Conservation (phyloP, 2,888 invertebrate species). For the Cerceris rybyensis region DNA sequence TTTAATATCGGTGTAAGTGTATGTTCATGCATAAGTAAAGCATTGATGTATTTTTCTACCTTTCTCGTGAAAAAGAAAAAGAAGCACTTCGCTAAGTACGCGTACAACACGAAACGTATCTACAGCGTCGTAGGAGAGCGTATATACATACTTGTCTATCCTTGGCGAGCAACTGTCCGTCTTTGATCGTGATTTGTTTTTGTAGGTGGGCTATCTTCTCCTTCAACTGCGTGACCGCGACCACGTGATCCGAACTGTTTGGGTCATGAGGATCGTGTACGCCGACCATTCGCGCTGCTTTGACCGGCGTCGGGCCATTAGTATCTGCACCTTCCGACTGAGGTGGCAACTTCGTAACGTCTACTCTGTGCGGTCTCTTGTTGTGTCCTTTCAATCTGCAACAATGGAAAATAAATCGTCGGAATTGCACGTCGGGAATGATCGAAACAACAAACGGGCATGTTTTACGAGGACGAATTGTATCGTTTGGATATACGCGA, state of each 20-base stretch:
- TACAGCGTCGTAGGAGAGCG: background rate
- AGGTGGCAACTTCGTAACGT: slow-evolving; percentile 84
- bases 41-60: no score
- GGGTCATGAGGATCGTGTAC: slow-evolving; percentile 85
- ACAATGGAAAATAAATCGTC: slow-evolving; percentile 11
- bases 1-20: background rate
- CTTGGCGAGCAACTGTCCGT: slow-evolving; percentile 92
- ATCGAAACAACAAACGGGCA: background rate
- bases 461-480: background rate
- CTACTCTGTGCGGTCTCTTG: slow-evolving; percentile 88
- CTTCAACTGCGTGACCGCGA: slow-evolving; percentile 96
- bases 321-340: slow-evolving; percentile 81
- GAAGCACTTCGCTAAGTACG: no score
- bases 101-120: no score
- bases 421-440: background rate
- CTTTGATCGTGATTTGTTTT: slow-evolving; percentile 93
- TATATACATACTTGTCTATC: slow-evolving; percentile 89
- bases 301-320: slow-evolving; percentile 82
- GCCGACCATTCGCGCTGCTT: slow-evolving; percentile 81
- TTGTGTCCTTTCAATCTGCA: slow-evolving; percentile 87
- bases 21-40: no score
- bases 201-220: slow-evolving; percentile 96
- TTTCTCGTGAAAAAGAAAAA: no score
- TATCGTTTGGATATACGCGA: background rate
- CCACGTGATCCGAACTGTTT: slow-evolving; percentile 95